Base-by-base conservation (phyloP, 37 sponge, comb jelly and placozoan genomes). In the Bolinopsis microptera region DNA sequence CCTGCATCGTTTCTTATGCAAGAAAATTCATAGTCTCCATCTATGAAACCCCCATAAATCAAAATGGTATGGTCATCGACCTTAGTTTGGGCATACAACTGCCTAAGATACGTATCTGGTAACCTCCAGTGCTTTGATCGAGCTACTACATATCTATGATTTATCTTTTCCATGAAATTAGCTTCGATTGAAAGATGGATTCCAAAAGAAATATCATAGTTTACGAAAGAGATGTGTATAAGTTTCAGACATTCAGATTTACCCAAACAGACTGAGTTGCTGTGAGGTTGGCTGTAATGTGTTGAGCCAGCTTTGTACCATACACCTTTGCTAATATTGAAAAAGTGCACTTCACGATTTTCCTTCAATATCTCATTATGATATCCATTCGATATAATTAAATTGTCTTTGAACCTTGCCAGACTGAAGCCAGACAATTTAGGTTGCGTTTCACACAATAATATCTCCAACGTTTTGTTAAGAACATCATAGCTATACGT, bases 341-440 rank as follows among this genome's bases (percentile, higher is more conserved):
- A n/a, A n/a, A n/a, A n/a, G n/a, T n/a, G n/a, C n/a, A n/a, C n/a
- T n/a, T n/a, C n/a, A n/a, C n/a, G n/a, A n/a, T n/a, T n/a, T n/a
- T n/a, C n/a, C 24, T 39, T 0, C 0, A 0, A 39, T 86, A 39
- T 21, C n/a, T 28, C 27, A 2, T 39, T 41, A 40, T 86, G 1
- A 25, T 86, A 86, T 39, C 23, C 90, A 40, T 1, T 48, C 90
- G 90, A 36, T 36, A 86, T 48, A 40, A 86, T 26, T 5, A 86
- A 28, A 28, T 2, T 86, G 36, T 86, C 61, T 26, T 23, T 21
- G 1, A 41, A 40, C 39, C 36, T 24, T 21, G 90, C 39, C 1
- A 86, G n/a, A n/a, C n/a, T n/a, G n/a, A n/a, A n/a, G n/a, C n/a
- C n/a, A 0, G n/a, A n/a, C 26, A 39, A 86, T n/a, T 86, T 22